These are phyloP conservation scores for Aporophyla lueneburgensis DNA, from an alignment of 2,888 invertebrate species.

Conservation along the genomic window DNA sequence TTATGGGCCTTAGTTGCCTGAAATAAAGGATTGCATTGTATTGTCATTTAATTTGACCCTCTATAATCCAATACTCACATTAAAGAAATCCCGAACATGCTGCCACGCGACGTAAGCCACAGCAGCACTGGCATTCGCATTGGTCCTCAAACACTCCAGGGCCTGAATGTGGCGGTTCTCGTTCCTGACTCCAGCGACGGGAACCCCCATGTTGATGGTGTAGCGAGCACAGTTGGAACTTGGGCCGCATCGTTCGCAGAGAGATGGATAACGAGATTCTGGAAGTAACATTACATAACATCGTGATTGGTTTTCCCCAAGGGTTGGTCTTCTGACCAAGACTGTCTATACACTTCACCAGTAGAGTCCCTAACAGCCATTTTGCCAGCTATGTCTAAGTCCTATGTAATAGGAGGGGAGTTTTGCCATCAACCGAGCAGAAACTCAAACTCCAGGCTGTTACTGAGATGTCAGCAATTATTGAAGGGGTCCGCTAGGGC, in stretches of 20 bases:
- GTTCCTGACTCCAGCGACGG: constrained; percentile 75
- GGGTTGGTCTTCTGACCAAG: neutral
- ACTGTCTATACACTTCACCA: too few relatives aligned
- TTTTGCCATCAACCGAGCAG: too few relatives aligned
- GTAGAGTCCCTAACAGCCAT: too few relatives aligned
- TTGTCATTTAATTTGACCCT: too few relatives aligned
- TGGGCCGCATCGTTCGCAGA: constrained; percentile 91
- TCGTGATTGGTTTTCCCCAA: neutral
- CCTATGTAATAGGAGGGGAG: too few relatives aligned
- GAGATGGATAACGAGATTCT: constrained; percentile 89
- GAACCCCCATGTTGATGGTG: constrained; percentile 76
- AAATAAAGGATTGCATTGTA: too few relatives aligned
- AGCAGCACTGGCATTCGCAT: constrained; percentile 82
- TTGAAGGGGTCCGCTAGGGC: too few relatives aligned
- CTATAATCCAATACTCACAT: too few relatives aligned
- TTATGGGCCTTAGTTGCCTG: too few relatives aligned
- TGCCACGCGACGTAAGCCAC: constrained; percentile 92
- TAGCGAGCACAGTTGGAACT: constrained; percentile 75
- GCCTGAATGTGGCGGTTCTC: constrained; percentile 92
- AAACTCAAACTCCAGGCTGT: too few relatives aligned
- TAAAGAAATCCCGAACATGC: constrained; percentile 88
- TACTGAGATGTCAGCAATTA: too few relatives aligned
- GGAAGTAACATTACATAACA: constrained; percentile 35
- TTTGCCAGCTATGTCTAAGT: too few relatives aligned
- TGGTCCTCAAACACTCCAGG: constrained; percentile 90